A percentile compares a stretch with the other conserved stretches of the same genome.
These are phyloP conservation scores for Brachionichthys hirsutus DNA, from an alignment of 2,113 vertebrate genomes.

Conservation along the genomic window DNA sequence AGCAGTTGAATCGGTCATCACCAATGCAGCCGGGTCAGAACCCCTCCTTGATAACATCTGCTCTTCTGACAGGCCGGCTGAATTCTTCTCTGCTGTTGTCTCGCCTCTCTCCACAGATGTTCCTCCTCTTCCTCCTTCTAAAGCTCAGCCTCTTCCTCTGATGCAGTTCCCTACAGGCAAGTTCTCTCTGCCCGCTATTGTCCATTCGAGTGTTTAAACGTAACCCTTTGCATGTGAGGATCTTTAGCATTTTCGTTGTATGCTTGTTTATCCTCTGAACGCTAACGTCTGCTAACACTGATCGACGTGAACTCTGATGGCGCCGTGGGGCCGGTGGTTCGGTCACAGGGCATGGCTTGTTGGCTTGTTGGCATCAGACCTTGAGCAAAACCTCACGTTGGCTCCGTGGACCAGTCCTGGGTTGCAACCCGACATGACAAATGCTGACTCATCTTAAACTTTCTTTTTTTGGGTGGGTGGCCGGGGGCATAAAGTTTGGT, in stretches of 20 bases:
- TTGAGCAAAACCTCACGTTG: no score
- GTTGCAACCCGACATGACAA: slow-evolving; percentile 20
- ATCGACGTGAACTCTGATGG: slow-evolving; percentile 8
- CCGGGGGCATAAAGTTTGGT: no score
- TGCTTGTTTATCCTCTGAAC: not conserved
- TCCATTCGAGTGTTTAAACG: not conserved
- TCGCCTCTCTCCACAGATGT: slow-evolving; percentile 98
- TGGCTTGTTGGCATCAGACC: slow-evolving; percentile 46
- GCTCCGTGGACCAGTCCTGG: not conserved
- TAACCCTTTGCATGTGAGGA: slow-evolving; percentile 44
- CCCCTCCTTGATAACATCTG: no score
- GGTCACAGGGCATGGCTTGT: no score
- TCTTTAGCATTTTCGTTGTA: not conserved
- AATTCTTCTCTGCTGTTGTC: slow-evolving; percentile 66
- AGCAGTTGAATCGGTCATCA: no score
- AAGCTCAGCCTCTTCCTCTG: slow-evolving; percentile 94
- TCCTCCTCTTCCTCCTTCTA: slow-evolving; percentile 90
- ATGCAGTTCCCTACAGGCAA: slow-evolving; percentile 98
- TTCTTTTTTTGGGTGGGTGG: no score
- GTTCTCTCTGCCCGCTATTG: slow-evolving; percentile 79
- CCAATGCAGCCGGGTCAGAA: no score
- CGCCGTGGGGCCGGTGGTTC: slow-evolving; percentile 4
- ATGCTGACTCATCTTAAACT: slow-evolving; percentile 20
- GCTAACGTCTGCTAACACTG: not conserved
- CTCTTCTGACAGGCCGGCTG: no score